Evolutionary conservation across 2,888 invertebrate genomes (phyloP), one percentile per base, ranked within the genome.

Genomic region (Synergus itoensis): DNA sequence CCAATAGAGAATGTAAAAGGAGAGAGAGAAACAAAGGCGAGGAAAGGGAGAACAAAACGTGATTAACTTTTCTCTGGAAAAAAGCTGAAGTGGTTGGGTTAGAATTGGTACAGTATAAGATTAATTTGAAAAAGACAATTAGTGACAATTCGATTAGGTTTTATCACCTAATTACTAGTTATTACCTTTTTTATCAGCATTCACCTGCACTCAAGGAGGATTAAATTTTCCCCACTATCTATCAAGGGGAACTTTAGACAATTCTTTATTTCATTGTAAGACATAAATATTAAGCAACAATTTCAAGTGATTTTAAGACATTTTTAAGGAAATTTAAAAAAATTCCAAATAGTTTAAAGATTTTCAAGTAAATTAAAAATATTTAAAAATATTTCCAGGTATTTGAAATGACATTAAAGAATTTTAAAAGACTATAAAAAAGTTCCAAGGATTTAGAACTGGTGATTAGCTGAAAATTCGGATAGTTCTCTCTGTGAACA

Each of bases 1-100:
- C 45, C 67, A 67, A 67, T 67, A 45, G 43, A 67, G 67, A 45
- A 67, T 45, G 28, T 11, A 67, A 67, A 67, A 12, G 41, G 18
- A 67, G 67, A 67, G 45, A 45, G 21, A 45, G 43, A 43, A 67
- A 28, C 16, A 21, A 45, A 67, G 14, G 18, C 67, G 18, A 67
- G 67, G 67, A 67, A 45, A 67, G 45, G 67, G 21, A 67, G 67
- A 43, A 67, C 43, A 67, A 21, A 67, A 67, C 45, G 43, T 67
- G 67, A 67, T 67, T 67, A 67, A 67, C 45, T 67, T 67, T 67
- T 43, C 43, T 12, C 45, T 67, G 12, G 21, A 14, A 45, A 67
- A 21, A 67, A 5, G 45, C 21, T 14, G 12, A 67, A 45, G 14
- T 45, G 28, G 28, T 67, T 67, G 12, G 16, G 43, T 18, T 67